Evolutionary conservation across 1,140 invertebrate genomes (phyloP).

Genomic region (Achatina immaculata): DNA sequence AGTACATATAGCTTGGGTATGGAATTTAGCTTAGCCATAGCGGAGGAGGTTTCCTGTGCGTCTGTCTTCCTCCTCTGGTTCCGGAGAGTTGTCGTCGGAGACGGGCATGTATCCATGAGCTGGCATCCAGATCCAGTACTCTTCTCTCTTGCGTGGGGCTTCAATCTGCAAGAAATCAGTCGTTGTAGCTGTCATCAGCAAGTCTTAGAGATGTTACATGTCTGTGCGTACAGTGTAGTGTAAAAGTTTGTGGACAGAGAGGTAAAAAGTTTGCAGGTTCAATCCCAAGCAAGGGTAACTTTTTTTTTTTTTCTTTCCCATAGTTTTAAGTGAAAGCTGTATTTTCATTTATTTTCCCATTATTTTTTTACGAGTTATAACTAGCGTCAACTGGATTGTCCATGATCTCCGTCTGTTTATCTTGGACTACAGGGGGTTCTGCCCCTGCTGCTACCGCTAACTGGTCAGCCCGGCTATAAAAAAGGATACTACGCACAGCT

Average conservation of each 20-base stretch:
- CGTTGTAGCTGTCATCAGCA: not conserved
- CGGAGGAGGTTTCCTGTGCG: conserved; percentile 54
- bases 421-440: no score
- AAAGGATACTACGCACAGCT: no score
- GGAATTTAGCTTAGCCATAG: conserved; percentile 46
- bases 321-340: no score
- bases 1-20: not conserved
- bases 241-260: not conserved
- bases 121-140: conserved; percentile 66
- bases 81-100: conserved; percentile 44
- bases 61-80: conserved; percentile 31
- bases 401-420: no score
- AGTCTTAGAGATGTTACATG: not conserved
- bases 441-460: no score
- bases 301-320: no score
- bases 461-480: no score
- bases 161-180: not conserved
- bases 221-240: not conserved
- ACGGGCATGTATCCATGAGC: conserved; percentile 65
- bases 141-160: conserved; percentile 47
- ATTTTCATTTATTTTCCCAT: no score
- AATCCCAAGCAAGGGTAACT: no score
- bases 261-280: no score
- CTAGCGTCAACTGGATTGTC: no score
- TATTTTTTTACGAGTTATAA: no score